Conservation (phyloP, 2,113 vertebrate species). For the Ophthalmolycus amberensis region DNA sequence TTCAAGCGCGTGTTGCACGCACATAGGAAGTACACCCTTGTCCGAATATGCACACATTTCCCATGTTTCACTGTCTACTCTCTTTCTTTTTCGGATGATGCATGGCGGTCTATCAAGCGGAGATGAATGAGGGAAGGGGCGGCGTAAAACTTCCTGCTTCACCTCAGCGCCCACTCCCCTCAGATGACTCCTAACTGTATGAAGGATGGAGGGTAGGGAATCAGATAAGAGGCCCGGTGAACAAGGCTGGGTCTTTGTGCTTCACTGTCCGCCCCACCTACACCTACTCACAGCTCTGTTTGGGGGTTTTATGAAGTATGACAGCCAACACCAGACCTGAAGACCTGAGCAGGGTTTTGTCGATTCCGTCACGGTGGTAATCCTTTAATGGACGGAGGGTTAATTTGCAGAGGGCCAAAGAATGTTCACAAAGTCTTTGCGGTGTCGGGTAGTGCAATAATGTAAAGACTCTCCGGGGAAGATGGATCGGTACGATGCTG, state of each 20-base stretch:
- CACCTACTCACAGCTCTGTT: constrained; percentile 35
- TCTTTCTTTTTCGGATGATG: constrained; percentile 23
- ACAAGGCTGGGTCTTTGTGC: constrained; percentile 45
- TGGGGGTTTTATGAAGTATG: constrained; percentile 53
- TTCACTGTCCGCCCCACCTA: constrained; percentile 6
- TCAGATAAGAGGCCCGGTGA: constrained; percentile 63
- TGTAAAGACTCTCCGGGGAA: constrained; percentile 1
- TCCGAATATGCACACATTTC: constrained; percentile 42
- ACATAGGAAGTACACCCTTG: constrained; percentile 5
- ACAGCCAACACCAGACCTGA: constrained; percentile 30
- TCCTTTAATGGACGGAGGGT: constrained; percentile 73
- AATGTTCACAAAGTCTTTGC: constrained; percentile 51
- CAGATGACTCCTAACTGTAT: constrained; percentile 29
- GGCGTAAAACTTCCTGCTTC: constrained; percentile 35
- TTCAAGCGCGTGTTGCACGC: constrained; percentile 37
- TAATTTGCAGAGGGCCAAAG: constrained; percentile 42
- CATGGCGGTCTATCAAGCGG: constrained; percentile 9
- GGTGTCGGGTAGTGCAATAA: constrained; percentile 30
- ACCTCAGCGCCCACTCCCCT: constrained; percentile 39
- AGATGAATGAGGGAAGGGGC: constrained; percentile 32
- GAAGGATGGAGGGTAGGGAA: constrained; percentile 45
- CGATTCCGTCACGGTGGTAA: constrained; percentile 67
- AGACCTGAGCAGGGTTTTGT: constrained; percentile 51
- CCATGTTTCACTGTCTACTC: constrained; percentile 5
- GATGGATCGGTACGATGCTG: constrained; percentile 36